A percentile compares a stretch with the other conserved stretches of the same genome.
Evolutionary conservation across 2,797 vertebrate genomes (phyloP).

Genomic region (Poecile montanus): DNA sequence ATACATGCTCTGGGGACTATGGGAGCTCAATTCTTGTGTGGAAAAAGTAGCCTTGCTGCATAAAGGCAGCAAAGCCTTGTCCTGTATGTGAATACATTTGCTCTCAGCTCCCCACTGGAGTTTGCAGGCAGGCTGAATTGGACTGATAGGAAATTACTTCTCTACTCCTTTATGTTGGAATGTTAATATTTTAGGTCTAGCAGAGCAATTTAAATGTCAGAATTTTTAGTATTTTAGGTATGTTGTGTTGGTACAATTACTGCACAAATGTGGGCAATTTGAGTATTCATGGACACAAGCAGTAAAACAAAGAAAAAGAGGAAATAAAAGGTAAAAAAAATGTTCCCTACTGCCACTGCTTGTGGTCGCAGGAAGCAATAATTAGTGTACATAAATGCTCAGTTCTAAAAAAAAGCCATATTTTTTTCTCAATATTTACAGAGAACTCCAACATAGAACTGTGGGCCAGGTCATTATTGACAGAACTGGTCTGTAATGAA

Average conservation of each 20-base stretch:
- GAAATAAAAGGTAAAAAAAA: not conserved
- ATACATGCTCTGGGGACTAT: not conserved
- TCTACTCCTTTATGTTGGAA: not conserved
- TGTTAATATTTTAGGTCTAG: not conserved
- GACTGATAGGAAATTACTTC: not conserved
- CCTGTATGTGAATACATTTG: rapidly evolving
- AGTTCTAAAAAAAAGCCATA: not conserved
- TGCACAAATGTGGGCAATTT: not conserved
- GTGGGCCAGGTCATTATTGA: not conserved
- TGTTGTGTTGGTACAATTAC: not conserved
- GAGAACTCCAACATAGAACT: not conserved
- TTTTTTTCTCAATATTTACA: not conserved
- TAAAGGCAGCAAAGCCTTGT: not conserved
- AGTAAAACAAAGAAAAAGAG: not conserved
- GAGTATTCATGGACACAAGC: not conserved
- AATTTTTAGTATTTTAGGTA: not conserved
- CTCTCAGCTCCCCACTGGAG: not conserved
- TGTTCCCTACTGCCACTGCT: not conserved
- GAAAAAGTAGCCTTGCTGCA: not conserved
- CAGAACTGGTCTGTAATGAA: not conserved
- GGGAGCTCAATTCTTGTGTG: not conserved
- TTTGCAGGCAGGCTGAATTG: not conserved
- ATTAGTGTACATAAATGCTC: not conserved
- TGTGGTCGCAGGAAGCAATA: not conserved
- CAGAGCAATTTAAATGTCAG: not conserved